Base-by-base conservation (phyloP, 2,888 invertebrate species). In the Drosophila rubida region DNA sequence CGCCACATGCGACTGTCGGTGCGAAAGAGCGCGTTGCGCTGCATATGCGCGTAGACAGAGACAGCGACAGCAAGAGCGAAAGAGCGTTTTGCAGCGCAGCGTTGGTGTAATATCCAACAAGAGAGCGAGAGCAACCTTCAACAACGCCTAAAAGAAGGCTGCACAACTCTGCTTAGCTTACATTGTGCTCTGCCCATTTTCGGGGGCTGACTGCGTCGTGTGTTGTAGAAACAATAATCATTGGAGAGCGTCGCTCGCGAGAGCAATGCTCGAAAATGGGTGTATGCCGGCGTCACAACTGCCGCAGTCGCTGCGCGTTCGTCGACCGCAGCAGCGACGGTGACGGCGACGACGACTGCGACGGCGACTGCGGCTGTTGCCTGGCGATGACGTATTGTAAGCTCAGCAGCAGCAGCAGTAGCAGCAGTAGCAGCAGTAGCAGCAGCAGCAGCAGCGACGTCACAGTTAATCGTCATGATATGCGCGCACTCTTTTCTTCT, bases 261-360 rank as follows among this genome's bases (percentile, higher is more conserved):
- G 59, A 76, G 76, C 66, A 79, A 71, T 76, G 78, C 80, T 76
- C 57, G 46, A 89, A 89, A 89, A 89, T 89, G 88, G 89, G 89
- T 89, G 89, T 89, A 87, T 89, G 88, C 89, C 75, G 76, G 35
- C 53, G 48, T 30, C 49, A 49, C 16, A 16, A 46, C 22, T 39
- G 53, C 11, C 11, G 19, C n/a, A 27, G 14, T 13, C 3, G 46
- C 42, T 41, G 51, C 25, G 37, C 49, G 16, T 1, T 16, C 2
- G 25, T 7, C 25, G 25, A 4, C 25, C 3, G 25, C 25, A 25
- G 14, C 74, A 73, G 42, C 30, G 50, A 51, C 63, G 32, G 11
- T 53, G 39, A 14, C 63, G 13, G 42, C 14, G 51, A n/a, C n/a
- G n/a, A n/a, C n/a, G n/a, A 30, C 60, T 45, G 8, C n/a, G 30